Evolutionary conservation across 2,797 vertebrate species (phyloP), one percentile per base, ranked within the genome.

Genomic region (Sebastes alutus): DNA sequence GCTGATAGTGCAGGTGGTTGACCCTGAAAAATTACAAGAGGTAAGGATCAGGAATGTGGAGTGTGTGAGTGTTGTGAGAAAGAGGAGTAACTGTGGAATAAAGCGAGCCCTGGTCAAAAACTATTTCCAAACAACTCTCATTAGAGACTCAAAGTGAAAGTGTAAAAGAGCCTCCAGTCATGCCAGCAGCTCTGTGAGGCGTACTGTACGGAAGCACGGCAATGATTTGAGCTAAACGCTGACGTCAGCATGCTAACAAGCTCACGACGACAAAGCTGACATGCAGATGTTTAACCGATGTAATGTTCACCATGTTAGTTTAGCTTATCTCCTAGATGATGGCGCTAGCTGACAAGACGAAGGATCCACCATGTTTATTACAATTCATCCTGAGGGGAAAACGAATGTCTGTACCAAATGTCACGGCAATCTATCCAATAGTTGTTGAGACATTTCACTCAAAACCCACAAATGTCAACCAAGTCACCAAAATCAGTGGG

Each of bases 1-100:
- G 96, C 69, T 96, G 95, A 0, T 96, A 96, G 6, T 88, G 91
- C 78, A 95, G 88, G 60, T 97, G 94, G 86, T 97, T 97, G 88
- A 94, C 91, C 69, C 95, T 96, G 84, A 63, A 87, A 46, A 35
- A 16, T 46, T 22, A 82, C 49, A 87, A 38, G 54, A 72, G 69
- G 58, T 20, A 14, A 71, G 13, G 35, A 63, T 75, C 12, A 27
- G 7, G 3, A 68, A 70, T 18, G 30, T 30, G 12, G 35, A 58
- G 35, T 22, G 56, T 22, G 46, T 35, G 32, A 54, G 63, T 8
- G 11, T 52, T 74, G 59, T 59, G 70, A 27, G 12, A 29, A 18
- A 25, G 54, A 32, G 4, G 9, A 20, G 25, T 20, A 59, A 49
- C 63, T 32, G 32, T 38, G 23, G 55, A 49, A 7, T 10, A 49